Evolutionary conservation across 2,113 vertebrate genomes (phyloP), one percentile per base, ranked within the genome.

Genomic region (Corvus moneduloides): DNA sequence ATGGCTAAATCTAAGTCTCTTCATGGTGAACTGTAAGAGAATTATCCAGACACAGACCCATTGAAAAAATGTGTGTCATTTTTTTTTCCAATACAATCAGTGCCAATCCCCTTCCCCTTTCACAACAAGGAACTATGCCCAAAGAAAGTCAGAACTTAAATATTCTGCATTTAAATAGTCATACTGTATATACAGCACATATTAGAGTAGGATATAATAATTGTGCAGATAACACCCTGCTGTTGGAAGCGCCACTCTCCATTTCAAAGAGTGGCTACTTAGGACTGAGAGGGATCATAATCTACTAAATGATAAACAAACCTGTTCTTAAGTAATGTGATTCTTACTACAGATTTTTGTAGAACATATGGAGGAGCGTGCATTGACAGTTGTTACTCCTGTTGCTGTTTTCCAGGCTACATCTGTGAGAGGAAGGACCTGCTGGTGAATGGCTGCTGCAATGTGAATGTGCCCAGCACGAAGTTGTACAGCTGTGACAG

Each of bases 361-460:
- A 44, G 41, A 15, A 9, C 1, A 0, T 23, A 2, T 10, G 16
- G 46, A 27, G 18, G 24, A 43, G 6, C 23, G 9, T 2, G 1
- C 41, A 19, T 66, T 69, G 35, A 54, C 28, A 11, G 4, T 11
- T 89, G 22, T 69, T 9, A 37, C 13, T 58, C 10, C 19, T 87
- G 9, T 4, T 81, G 93, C 58, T 96, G 52, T 88, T 93, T 94
- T 90, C 28, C 97, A 99, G 99, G 99, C 67, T 99, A 99, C n/a
- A 98, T 99, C 77, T 99, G 99, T n/a, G 99, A 99, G 95, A 98
- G 99, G 86, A 99, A 98, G 79, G 98, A 99, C 81, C 79, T 99
- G 85, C 97, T 99, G 97, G 98, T 98, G 37, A 99, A 99, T 2
- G 99, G 99, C 92, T 99, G 99, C 96, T 99, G 99, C 56, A 98